Base-by-base conservation (phyloP, 2,113 vertebrate genomes). In the Bambusicola thoracicus region DNA sequence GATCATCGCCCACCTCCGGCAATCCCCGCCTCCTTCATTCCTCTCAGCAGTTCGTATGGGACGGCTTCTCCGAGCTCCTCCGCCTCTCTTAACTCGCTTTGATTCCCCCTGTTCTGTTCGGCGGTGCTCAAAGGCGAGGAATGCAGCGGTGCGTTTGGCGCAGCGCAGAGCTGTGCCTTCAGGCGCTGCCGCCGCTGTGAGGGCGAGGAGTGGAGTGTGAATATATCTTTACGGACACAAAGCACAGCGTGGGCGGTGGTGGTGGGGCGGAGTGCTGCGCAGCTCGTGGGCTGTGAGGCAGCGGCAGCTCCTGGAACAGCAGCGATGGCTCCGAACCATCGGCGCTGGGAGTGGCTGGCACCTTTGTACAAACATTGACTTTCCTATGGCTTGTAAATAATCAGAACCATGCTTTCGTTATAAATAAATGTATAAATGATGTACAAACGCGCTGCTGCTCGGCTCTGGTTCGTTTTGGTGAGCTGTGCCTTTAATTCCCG, bases 341-440 rank as follows among this genome's bases (percentile, higher is more conserved):
- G 11, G 49, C 3, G 51, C 51, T 10, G 27, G 25, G 51, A 29
- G 51, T 15, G 32, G 81, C 79, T 75, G 94, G 69, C 93, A 97
- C 92, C 44, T 78, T 84, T 95, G 94, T 93, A 94, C 80, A 94
- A 95, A 95, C 63, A 6, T 89, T 69, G 13, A 43, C 94, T 96
- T 97, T 96, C 96, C 86, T 92, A 78, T 17, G 77, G 91, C 92
- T 88, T 98, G 98, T 98, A 98, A 98, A 98, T 98, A 98, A 80
- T 89, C 75, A 89, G 94, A 89, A 89, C 46, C 86, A 17, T 91
- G 92, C 97, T 98, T 97, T 97, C 96, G 95, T 95, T 97, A 97
- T 98, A 97, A 98, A 98, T 97, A 97, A 98, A 98, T 97, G 94
- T 97, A 97, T 93, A 97, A 97, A 97, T 90, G 94, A 98, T 97